Percentiles rank a stretch among this genome's conserved stretches.
These are phyloP conservation scores for Drosophila setosimentum DNA, from an alignment of 2,888 invertebrate genomes.

Conservation along the genomic window DNA sequence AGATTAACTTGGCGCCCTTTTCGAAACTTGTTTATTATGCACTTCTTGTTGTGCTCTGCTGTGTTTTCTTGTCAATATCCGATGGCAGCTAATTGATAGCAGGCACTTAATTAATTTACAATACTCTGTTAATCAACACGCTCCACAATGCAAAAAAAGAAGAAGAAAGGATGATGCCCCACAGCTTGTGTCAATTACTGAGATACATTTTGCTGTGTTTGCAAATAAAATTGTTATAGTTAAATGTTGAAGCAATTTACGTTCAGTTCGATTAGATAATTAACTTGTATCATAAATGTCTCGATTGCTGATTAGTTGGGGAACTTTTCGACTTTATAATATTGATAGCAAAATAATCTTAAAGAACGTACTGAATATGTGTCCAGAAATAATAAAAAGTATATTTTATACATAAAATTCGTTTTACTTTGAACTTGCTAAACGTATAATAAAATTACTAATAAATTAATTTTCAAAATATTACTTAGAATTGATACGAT, in stretches of 20 bases:
- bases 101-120: conserved; percentile 63
- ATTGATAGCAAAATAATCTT: not conserved
- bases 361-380: not conserved
- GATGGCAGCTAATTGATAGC: conserved; percentile 67
- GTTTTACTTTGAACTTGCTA: not conserved
- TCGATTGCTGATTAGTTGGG: not conserved
- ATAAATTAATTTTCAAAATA: not conserved
- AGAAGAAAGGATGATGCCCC: conserved; percentile 8
- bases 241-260: not conserved
- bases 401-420: not conserved
- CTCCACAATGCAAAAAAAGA: conserved; percentile 2
- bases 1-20: conserved; percentile 18
- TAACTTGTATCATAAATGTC: not conserved
- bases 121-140: conserved; percentile 28
- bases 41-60: conserved; percentile 47
- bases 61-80: conserved; percentile 42
- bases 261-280: conserved; percentile 11
- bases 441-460: not conserved
- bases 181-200: conserved; percentile 35
- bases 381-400: not conserved
- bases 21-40: conserved; percentile 14
- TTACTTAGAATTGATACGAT: not conserved
- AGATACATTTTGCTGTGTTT: conserved; percentile 31
- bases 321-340: not conserved
- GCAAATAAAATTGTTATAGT: conserved; percentile 31